phyloP scores from a whole-genome alignment of 2,797 vertebrate species.

The Mallotus villosus region DNA sequence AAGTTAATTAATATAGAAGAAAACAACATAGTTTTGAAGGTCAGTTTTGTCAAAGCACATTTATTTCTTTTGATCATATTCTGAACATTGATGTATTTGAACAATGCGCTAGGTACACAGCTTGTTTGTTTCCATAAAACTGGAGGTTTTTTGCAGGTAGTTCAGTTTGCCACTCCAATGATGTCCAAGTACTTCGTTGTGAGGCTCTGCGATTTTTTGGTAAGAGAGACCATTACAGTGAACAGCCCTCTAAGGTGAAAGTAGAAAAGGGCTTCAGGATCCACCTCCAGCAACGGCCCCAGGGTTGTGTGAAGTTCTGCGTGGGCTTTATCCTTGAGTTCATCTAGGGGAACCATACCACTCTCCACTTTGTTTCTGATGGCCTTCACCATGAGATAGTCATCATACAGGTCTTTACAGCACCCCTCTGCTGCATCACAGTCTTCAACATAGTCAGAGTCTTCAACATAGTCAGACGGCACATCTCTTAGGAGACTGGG shows the following conservation, averaged over 20 bases:
- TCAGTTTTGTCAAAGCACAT: conserved; percentile 28
- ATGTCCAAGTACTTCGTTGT: conserved; percentile 86
- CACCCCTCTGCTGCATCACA: background rate
- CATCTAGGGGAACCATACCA: conserved; percentile 60
- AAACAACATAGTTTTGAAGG: background rate
- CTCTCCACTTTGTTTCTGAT: conserved; percentile 79
- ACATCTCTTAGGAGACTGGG: conserved; percentile 85
- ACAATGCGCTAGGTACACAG: background rate
- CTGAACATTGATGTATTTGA: background rate
- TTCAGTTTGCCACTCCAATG: conserved; percentile 65
- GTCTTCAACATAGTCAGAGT: conserved; percentile 45
- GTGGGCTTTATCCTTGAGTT: conserved; percentile 48
- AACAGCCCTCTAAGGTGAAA: conserved; percentile 84
- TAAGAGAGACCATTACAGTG: conserved; percentile 79
- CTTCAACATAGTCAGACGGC: conserved; percentile 48
- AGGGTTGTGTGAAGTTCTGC: conserved; percentile 12
- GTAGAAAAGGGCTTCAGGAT: conserved; percentile 77
- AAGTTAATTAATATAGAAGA: background rate
- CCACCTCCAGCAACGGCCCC: conserved; percentile 53
- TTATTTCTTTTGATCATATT: conserved; percentile 38
- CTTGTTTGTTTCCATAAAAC: background rate
- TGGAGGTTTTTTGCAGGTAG: background rate
- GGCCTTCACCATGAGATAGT: conserved; percentile 83
- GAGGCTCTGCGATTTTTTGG: conserved; percentile 76
- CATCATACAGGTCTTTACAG: conserved; percentile 73